Evolutionary conservation across 2,113 vertebrate genomes (phyloP).

Genomic region (Atlantisia rogersi): DNA sequence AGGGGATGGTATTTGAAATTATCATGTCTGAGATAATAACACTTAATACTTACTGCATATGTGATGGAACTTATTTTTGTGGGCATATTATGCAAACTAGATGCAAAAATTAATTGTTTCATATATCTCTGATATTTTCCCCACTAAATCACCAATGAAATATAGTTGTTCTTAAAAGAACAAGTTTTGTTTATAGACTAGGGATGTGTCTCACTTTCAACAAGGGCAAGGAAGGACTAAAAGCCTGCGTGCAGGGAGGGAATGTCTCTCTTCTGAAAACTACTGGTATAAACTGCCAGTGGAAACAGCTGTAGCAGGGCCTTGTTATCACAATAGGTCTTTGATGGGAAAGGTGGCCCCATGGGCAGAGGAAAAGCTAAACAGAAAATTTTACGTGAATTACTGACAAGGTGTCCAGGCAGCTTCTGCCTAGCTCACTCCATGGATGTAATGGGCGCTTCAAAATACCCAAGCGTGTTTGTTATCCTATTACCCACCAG

Average conservation of each 20-base stretch:
- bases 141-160: background rate
- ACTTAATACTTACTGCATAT: background rate
- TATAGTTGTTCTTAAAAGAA: background rate
- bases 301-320: background rate
- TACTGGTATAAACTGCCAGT: background rate
- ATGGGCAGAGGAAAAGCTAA: background rate
- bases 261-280: background rate
- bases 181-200: background rate
- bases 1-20: background rate
- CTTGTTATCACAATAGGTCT: background rate
- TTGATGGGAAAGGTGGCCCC: background rate
- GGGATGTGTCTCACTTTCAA: background rate
- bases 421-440: background rate
- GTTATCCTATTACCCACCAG: background rate
- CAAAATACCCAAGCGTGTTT: background rate
- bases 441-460: background rate
- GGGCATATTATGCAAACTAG: background rate
- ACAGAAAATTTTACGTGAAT: background rate
- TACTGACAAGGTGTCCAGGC: background rate
- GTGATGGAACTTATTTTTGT: background rate
- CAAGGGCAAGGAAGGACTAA: background rate
- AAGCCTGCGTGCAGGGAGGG: background rate
- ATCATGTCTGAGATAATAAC: background rate
- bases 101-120: background rate
- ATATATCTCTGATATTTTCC: background rate